Percentiles rank a stretch among this genome's conserved stretches.
phyloP scores from a whole-genome alignment of 2,113 vertebrate species.

The Lepus europaeus region DNA sequence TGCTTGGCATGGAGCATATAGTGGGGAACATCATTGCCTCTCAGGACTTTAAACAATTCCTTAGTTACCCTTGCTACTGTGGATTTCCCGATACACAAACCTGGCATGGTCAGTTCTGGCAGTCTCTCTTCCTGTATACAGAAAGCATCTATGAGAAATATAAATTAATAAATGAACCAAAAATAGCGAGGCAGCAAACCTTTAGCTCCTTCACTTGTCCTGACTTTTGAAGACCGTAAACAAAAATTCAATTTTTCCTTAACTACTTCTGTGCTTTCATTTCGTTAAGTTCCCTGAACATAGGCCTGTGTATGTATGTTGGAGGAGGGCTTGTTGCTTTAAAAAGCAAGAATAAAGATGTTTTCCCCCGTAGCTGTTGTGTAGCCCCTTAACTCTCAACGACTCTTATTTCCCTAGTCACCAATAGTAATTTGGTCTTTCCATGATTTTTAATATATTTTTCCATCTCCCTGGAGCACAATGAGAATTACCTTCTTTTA shows the following conservation, averaged over 20 bases:
- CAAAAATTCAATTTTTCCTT: neutral
- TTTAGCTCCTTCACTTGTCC: neutral
- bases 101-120: rapidly evolving
- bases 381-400: constrained; percentile 45
- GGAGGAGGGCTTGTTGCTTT: constrained; percentile 21
- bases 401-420: constrained; percentile 75
- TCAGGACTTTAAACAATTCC: neutral
- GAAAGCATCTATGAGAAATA: neutral
- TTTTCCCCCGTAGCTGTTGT: neutral
- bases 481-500: constrained; percentile 76
- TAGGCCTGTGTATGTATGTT: neutral
- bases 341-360: neutral
- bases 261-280: neutral
- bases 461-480: constrained; percentile 65
- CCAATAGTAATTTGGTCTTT: constrained; percentile 75
- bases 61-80: neutral
- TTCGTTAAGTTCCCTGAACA: neutral
- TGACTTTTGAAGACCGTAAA: neutral
- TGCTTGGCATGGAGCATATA: neutral
- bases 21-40: neutral
- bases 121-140: neutral
- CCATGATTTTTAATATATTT: constrained; percentile 77
- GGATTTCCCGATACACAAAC: neutral
- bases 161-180: neutral
- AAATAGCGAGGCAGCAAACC: neutral